A percentile compares a stretch with the other conserved stretches of the same genome.
phyloP scores from a whole-genome alignment of 2,113 vertebrate species.

The Centropristis striata region DNA sequence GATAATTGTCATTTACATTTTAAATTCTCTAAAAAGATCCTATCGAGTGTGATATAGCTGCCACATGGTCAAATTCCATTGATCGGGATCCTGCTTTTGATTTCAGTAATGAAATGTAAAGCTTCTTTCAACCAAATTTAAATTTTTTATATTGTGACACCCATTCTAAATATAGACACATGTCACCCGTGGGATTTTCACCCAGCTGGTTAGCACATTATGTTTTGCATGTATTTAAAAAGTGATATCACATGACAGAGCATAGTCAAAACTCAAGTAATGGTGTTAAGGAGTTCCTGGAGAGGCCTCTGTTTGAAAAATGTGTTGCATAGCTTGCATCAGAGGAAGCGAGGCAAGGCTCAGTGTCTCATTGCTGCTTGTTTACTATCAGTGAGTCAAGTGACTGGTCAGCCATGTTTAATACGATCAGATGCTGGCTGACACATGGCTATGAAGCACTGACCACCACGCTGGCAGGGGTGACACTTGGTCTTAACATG shows the following conservation, averaged over 20 bases:
- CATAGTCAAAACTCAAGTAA: not conserved
- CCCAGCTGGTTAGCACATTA: not conserved
- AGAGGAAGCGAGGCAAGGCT: not conserved
- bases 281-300: not conserved
- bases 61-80: no score
- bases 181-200: not conserved
- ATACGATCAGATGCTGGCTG: slow-evolving; percentile 61
- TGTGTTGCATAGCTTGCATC: not conserved
- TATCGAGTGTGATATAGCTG: no score
- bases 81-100: no score
- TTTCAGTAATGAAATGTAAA: no score
- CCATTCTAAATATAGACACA: not conserved
- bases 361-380: slow-evolving; percentile 23
- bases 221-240: not conserved
- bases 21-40: no score
- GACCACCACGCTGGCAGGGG: slow-evolving; percentile 14
- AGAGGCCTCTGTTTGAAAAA: slow-evolving; percentile 10
- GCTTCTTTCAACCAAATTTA: no score
- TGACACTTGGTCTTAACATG: slow-evolving; percentile 23
- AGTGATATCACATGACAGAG: not conserved
- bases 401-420: slow-evolving; percentile 54
- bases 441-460: slow-evolving; percentile 34
- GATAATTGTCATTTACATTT: no score
- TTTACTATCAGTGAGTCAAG: slow-evolving; percentile 54
- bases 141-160: no score